Evolutionary conservation across 1,140 invertebrate species (phyloP).

Genomic region (Drosophila erecta): DNA sequence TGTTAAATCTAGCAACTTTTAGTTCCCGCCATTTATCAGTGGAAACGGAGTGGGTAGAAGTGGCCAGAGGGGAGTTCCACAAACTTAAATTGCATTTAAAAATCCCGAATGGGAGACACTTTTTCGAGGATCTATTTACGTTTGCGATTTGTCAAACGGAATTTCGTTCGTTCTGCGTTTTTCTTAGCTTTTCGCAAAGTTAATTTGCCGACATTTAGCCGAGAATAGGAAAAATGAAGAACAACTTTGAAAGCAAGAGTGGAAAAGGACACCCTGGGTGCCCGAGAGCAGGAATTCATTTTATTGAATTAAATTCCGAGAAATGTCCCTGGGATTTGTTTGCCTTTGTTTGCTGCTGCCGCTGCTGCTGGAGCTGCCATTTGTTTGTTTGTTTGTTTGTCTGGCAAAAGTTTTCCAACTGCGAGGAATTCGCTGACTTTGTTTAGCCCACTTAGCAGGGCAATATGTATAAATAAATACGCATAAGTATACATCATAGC

Average conservation of each 20-base stretch:
- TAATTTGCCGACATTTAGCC: slow-evolving; percentile 62
- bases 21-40: slow-evolving; percentile 61
- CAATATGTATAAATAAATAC: slow-evolving; percentile 44
- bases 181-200: slow-evolving; percentile 41
- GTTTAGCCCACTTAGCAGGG: slow-evolving; percentile 44
- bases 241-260: slow-evolving; percentile 39
- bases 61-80: slow-evolving; percentile 18
- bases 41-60: neutral
- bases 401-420: slow-evolving; percentile 28
- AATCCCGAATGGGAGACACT: slow-evolving; percentile 17
- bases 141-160: slow-evolving; percentile 65
- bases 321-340: slow-evolving; percentile 49
- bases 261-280: slow-evolving; percentile 36
- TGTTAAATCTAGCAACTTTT: slow-evolving; percentile 53
- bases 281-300: slow-evolving; percentile 31
- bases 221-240: slow-evolving; percentile 22
- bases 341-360: slow-evolving; percentile 35
- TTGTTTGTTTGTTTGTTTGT: slow-evolving; percentile 27
- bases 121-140: slow-evolving; percentile 46
- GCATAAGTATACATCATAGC: slow-evolving; percentile 46
- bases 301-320: slow-evolving; percentile 61
- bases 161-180: slow-evolving; percentile 30
- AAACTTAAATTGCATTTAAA: slow-evolving; percentile 72
- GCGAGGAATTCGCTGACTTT: slow-evolving; percentile 41
- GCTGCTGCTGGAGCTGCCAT: slow-evolving; percentile 17